Evolutionary conservation across 2,888 invertebrate genomes (phyloP), one percentile per base, ranked within the genome.

Genomic region (Eustalomyia histrio): DNA sequence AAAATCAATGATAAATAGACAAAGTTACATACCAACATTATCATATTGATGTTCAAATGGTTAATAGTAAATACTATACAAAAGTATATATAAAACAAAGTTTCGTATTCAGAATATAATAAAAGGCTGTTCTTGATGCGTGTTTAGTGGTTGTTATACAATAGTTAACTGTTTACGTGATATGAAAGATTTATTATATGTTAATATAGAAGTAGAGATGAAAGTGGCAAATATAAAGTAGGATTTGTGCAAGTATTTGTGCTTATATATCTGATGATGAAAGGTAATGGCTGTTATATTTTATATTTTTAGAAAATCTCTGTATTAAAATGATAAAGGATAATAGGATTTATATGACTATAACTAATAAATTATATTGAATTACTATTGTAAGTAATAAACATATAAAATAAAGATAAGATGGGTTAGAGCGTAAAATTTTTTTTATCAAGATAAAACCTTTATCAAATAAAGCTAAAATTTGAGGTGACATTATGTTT

Each of bases 111-210:
- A n/a, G 14, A 39, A 61, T 68, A 35, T 50, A 16, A 58, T 65
- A 65, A 52, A 39, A 53, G 74, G 64, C 74, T 65, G 58, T 50
- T 64, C 64, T 69, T 64, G 67, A 67, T 76, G 75, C 71, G 74
- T 67, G 79, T 75, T 80, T 76, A 58, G 65, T 57, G 71, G 65
- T 63, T 72, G 61, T 67, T 55, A 75, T 60, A 80, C 75, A 80
- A 80, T 71, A 80, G 75, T 75, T 72, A 76, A 76, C 67, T 76
- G 72, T 72, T 80, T 76, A 80, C 75, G 80, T 80, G 80, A 76
- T 72, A 18, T 80, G 80, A 75, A 80, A 80, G 75, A 80, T 75
- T 76, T 76, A 80, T 80, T 75, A 75, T 75, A 71, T 72, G 75
- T 75, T 80, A 75, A 80, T 79, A 71, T 24, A 65, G 58, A 47